Percentiles rank a stretch among this genome's conserved stretches.
phyloP scores from a whole-genome alignment of 2,113 vertebrate species.

The Oophaga pumilio region DNA sequence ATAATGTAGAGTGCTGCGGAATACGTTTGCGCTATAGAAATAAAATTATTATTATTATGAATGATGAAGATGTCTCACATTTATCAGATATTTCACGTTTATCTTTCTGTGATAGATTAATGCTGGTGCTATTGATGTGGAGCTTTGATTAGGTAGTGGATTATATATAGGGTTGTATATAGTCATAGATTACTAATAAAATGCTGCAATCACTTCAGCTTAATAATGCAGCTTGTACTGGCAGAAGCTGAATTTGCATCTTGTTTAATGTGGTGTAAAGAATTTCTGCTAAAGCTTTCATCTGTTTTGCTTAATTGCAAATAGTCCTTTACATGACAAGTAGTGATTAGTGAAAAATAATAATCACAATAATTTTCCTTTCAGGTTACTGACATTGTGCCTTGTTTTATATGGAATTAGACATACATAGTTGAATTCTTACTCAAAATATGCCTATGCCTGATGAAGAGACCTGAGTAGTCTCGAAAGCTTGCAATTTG shows the following conservation, averaged over 20 bases:
- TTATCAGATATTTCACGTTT: not conserved
- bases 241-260: not conserved
- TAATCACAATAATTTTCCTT: conserved; percentile 44
- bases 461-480: no score
- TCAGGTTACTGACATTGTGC: conserved; percentile 28
- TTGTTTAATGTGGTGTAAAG: conserved; percentile 3
- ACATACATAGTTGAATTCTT: conserved; percentile 11
- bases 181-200: not conserved
- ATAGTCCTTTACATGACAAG: conserved; percentile 31
- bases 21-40: no score
- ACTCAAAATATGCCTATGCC: conserved; percentile 8
- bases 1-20: no score
- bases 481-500: no score
- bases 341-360: conserved; percentile 38
- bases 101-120: not conserved
- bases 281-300: conserved; percentile 13
- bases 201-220: not conserved
- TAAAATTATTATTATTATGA: no score
- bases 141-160: not conserved
- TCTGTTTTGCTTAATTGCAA: conserved; percentile 40
- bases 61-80: no score
- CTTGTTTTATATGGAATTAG: conserved; percentile 15
- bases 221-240: conserved; percentile 6
- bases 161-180: not conserved
- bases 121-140: not conserved